These are phyloP conservation scores for Accipiter virgatus DNA, from an alignment of 2,113 vertebrate genomes.

Conservation along the genomic window DNA sequence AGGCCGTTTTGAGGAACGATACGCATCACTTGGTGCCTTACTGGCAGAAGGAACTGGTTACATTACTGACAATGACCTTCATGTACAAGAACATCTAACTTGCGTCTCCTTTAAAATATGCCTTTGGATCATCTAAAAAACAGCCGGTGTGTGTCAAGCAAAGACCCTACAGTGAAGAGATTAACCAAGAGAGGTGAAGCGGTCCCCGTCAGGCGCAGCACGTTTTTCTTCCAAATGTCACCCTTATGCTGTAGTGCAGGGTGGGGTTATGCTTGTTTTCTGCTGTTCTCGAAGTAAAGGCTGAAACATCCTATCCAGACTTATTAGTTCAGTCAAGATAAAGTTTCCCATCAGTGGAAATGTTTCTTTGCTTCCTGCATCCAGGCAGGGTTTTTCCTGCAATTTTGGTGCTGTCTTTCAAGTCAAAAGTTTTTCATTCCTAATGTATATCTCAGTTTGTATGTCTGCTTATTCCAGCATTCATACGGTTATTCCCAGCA, in stretches of 20 bases:
- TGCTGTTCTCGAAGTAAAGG: background rate
- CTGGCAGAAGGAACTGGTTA: background rate
- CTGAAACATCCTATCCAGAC: background rate
- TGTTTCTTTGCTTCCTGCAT: background rate
- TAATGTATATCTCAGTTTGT: background rate
- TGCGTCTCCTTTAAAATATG: background rate
- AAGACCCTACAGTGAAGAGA: background rate
- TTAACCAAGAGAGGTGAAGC: background rate
- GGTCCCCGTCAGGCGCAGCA: fast-evolving
- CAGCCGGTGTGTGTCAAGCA: background rate
- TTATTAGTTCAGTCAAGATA: background rate
- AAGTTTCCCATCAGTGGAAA: background rate
- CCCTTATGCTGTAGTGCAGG: fast-evolving
- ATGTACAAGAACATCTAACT: background rate
- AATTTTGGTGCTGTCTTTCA: background rate
- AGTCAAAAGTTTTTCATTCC: background rate
- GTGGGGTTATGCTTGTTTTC: background rate
- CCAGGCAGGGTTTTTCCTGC: background rate
- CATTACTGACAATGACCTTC: background rate
- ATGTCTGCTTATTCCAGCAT: background rate
- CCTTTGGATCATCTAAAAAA: background rate
- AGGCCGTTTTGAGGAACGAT: background rate
- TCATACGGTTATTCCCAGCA: background rate
- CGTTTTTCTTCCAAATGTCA: background rate
- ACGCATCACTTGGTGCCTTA: background rate